Evolutionary conservation across 1,140 invertebrate species (phyloP).

Genomic region (Halesus radiatus): DNA sequence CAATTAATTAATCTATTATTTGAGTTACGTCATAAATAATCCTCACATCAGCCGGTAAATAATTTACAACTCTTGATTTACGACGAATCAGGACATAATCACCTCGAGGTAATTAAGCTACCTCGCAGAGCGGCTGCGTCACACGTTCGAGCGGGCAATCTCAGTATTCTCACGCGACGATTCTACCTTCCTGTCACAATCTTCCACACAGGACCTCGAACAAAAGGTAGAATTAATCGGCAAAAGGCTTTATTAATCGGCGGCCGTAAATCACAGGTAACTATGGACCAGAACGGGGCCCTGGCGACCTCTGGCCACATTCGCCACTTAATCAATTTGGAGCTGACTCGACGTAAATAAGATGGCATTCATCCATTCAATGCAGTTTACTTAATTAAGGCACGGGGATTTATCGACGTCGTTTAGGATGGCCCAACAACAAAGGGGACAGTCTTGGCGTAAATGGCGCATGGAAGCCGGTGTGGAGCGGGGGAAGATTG

Average conservation of each 20-base stretch:
- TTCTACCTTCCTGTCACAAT: too few species aligned
- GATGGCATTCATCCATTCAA: conserved; percentile 15
- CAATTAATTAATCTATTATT: too few species aligned
- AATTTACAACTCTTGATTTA: too few species aligned
- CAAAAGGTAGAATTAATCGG: too few species aligned
- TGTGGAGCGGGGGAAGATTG: not conserved
- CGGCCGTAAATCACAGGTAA: conserved; percentile 12
- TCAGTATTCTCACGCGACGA: not conserved
- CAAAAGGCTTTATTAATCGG: conserved; percentile 25
- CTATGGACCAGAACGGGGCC: not conserved
- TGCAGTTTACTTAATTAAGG: conserved; percentile 36
- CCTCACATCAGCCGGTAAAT: too few species aligned
- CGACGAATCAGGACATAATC: not conserved
- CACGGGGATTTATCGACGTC: conserved; percentile 14
- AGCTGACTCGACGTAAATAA: conserved; percentile 5
- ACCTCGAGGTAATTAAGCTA: not conserved
- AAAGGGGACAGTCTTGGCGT: too few species aligned
- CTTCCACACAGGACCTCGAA: not conserved
- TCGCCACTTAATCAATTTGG: conserved; percentile 6
- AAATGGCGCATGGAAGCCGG: too few species aligned
- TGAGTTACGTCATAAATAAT: too few species aligned
- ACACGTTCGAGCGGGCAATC: not conserved
- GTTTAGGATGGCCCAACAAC: not conserved
- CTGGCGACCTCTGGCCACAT: not conserved
- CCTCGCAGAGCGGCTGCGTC: not conserved